phyloP scores from a whole-genome alignment of 2,113 vertebrate species.

The Isurus oxyrinchus region DNA sequence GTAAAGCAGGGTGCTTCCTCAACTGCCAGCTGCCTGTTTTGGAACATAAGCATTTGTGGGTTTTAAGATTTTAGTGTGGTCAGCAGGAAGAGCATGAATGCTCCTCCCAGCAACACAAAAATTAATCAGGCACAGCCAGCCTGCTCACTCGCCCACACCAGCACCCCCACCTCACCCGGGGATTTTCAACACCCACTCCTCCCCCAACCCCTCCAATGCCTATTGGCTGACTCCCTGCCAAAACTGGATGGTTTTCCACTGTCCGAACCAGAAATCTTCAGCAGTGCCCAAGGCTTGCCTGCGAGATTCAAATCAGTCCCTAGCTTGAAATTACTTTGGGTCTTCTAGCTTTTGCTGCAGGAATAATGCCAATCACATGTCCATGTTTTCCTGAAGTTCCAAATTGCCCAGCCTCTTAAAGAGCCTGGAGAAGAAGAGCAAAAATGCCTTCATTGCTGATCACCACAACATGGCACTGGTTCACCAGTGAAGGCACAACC shows the following conservation, averaged over 20 bases:
- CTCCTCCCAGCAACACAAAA: neutral
- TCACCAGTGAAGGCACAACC: neutral
- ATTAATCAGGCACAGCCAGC: neutral
- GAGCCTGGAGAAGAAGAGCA: neutral
- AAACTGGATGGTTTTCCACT: neutral
- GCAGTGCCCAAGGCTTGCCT: neutral
- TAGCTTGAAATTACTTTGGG: neutral
- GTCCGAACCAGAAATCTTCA: neutral
- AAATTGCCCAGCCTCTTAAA: neutral
- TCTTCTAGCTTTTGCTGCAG: neutral
- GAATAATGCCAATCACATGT: neutral
- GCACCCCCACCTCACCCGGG: neutral
- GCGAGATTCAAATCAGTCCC: neutral
- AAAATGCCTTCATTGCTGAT: neutral
- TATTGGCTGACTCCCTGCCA: neutral
- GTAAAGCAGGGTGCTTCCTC: neutral
- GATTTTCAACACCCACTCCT: neutral
- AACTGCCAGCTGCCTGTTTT: neutral
- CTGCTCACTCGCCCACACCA: neutral
- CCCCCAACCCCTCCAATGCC: neutral
- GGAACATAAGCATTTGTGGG: neutral
- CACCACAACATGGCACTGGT: neutral
- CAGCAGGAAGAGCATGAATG: neutral
- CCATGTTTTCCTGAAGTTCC: neutral
- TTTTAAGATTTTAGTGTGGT: neutral